Evolutionary conservation across 2,113 vertebrate genomes (phyloP).

Genomic region (Anoplopoma fimbria): DNA sequence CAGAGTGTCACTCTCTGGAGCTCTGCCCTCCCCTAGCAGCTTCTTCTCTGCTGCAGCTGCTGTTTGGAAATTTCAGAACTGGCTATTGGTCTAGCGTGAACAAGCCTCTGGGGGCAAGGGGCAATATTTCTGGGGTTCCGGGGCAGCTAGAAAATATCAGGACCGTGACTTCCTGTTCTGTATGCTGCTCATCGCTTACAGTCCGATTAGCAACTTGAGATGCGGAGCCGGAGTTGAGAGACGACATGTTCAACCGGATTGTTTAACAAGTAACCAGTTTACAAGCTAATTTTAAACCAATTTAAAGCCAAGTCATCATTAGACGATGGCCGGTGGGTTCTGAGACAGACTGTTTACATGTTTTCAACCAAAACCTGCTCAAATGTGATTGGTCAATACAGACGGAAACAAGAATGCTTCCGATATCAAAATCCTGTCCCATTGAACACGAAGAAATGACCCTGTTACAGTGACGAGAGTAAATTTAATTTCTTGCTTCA

Average conservation of each 20-base stretch:
- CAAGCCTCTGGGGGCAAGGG: background rate
- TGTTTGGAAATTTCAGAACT: too few relatives aligned
- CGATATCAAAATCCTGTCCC: background rate
- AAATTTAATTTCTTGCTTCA: background rate
- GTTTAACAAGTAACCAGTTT: background rate
- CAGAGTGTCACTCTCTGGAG: background rate
- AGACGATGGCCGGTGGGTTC: background rate
- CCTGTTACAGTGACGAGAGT: background rate
- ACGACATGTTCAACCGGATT: background rate
- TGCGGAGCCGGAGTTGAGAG: background rate
- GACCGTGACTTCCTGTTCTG: background rate
- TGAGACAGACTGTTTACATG: background rate
- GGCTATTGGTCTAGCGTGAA: background rate
- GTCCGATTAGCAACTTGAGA: background rate
- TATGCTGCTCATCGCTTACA: background rate
- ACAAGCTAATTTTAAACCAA: background rate
- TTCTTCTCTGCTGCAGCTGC: background rate
- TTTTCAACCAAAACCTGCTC: background rate
- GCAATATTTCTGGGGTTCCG: background rate
- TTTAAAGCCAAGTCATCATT: background rate
- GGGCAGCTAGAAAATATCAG: background rate
- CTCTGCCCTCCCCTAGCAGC: background rate
- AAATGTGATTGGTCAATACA: background rate
- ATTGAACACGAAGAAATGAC: background rate
- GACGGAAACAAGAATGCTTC: background rate